Percentiles rank a stretch among this genome's conserved stretches.
These are phyloP conservation scores for Myotis davidii DNA, from an alignment of 2,113 vertebrate species.

Conservation along the genomic window DNA sequence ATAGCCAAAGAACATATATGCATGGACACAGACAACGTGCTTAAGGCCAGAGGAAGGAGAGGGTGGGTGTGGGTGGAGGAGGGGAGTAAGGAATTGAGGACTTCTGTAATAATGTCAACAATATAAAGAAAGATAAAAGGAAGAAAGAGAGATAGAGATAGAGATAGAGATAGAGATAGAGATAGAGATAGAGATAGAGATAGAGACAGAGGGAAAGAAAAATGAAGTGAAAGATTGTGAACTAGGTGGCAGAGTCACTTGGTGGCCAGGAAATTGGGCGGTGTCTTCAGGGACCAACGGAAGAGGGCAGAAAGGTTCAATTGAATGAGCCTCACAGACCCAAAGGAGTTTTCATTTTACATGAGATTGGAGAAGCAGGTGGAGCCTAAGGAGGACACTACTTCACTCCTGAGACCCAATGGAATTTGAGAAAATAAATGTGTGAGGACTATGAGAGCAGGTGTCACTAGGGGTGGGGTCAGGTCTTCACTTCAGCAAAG, in stretches of 20 bases:
- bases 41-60: neutral
- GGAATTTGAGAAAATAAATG: neutral
- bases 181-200: no score
- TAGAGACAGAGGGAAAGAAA: neutral
- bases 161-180: no score
- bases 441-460: neutral
- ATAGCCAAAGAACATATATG: neutral
- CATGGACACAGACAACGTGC: neutral
- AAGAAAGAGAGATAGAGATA: no score
- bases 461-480: accelerated
- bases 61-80: neutral
- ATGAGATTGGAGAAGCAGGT: neutral
- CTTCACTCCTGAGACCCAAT: neutral
- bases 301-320: neutral
- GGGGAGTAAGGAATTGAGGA: neutral
- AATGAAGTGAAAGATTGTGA: neutral
- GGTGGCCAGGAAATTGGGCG: neutral
- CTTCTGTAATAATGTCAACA: neutral
- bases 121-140: neutral
- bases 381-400: neutral
- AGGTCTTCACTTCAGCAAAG: neutral
- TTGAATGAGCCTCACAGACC: neutral
- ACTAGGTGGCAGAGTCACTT: neutral
- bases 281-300: neutral
- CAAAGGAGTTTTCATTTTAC: neutral